phyloP scores from a whole-genome alignment of 2,888 invertebrate species.

The Odontocolon sp. region DNA sequence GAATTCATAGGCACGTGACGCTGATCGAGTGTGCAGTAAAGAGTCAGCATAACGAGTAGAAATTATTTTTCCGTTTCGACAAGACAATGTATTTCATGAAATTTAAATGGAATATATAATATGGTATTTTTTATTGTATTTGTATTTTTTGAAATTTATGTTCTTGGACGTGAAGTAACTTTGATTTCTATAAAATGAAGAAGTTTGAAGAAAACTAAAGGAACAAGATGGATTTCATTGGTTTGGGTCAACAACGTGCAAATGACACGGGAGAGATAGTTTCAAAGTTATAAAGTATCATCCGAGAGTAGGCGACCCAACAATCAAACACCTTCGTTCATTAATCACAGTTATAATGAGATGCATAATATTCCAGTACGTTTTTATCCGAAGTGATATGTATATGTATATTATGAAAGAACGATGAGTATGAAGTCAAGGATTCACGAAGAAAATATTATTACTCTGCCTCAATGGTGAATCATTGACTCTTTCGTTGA shows the following conservation, averaged over 20 bases:
- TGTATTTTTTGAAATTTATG: too few species aligned
- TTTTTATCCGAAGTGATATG: background rate
- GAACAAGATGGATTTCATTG: too few species aligned
- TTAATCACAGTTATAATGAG: too few species aligned
- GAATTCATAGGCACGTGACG: constrained; percentile 45
- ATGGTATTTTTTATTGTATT: too few species aligned
- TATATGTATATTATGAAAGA: background rate
- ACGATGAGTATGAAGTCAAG: background rate
- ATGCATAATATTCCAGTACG: too few species aligned
- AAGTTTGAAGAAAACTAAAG: background rate
- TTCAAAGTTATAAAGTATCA: too few species aligned
- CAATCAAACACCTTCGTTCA: too few species aligned
- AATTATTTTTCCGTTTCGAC: constrained; percentile 34
- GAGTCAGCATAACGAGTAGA: constrained; percentile 34
- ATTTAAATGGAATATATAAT: constrained; percentile 10
- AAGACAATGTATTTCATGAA: background rate
- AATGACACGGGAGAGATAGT: too few species aligned
- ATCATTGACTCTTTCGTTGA: constrained; percentile 15
- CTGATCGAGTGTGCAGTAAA: constrained; percentile 42
- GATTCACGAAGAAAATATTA: constrained; percentile 30
- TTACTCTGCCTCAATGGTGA: constrained; percentile 16
- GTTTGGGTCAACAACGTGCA: too few species aligned
- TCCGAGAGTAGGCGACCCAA: too few species aligned
- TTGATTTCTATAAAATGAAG: constrained; percentile 8
- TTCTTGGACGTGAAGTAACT: too few species aligned